Base-by-base conservation (phyloP, 2,797 vertebrate species). In the Crenuchus spilurus region DNA sequence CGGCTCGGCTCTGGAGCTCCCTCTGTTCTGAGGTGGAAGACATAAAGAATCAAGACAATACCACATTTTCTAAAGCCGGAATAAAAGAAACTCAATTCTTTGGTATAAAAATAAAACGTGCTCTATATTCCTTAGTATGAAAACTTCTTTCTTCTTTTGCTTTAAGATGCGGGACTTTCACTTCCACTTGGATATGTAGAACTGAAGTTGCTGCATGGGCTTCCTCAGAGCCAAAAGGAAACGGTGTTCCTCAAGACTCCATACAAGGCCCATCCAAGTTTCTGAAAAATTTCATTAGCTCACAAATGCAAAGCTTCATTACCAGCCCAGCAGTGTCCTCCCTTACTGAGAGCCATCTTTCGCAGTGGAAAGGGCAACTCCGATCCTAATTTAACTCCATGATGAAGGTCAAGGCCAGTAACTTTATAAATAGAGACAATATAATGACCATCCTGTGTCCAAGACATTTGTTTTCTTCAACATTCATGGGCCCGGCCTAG, bases 401-500 rank as follows among this genome's bases (percentile, higher is more conserved):
- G 57, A 72, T 89, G 85, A 91, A 89, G 87, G 86, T 86, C 87
- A 89, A 85, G 77, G 87, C 74, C 79, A 80, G 77, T 73, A 80
- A 48, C 55, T 76, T 82, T 87, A 87, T 84, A 86, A 84, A 83
- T 88, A 87, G 81, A 76, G 73, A 74, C 44, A 61, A 49, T 77
- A 37, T 91, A 88, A 88, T 87, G 84, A 88, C 84, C 83, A 80
- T 41, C 74, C 26, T 51, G 33, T 42, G 41, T 57, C 49, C 41
- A 60, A 74, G 71, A 70, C 71, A 51, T 74, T 74, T 70, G 76
- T 52, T 78, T 73, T 74, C 33, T 41, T 48, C 49, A 33, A 33
- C 18, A 11, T 8, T 18, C 13, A 22, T 62, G 37, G 70, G 26
- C 67, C 49, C 49, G 51, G 26, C 71, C 65, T 74, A 46, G n/a